A percentile compares a stretch with the other conserved stretches of the same genome.
phyloP scores from a whole-genome alignment of 2,113 vertebrate species.

The Neolamprologus longior region DNA sequence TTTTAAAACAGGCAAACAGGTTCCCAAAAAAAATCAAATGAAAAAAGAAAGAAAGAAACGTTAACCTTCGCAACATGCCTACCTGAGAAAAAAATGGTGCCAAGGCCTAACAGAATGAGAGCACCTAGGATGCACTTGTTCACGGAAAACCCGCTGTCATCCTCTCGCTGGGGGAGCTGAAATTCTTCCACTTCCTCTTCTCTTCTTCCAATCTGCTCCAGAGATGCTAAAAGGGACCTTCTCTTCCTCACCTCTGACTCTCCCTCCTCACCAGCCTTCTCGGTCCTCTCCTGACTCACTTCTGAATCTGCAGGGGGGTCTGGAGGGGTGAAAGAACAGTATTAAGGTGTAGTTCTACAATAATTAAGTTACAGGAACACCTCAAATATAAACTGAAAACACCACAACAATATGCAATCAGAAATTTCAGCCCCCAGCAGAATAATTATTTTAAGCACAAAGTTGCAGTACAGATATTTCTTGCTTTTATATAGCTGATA shows the following conservation, averaged over 20 bases:
- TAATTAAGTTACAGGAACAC: not conserved
- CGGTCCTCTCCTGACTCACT: not conserved
- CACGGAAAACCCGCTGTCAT: slow-evolving; percentile 61
- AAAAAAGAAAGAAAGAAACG: fast-evolving
- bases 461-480: not conserved
- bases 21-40: not conserved
- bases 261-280: slow-evolving; percentile 14
- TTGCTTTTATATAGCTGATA: not conserved
- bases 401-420: not conserved
- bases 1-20: not conserved
- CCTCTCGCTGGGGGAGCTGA: slow-evolving; percentile 45
- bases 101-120: slow-evolving; percentile 74
- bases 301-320: slow-evolving; percentile 13
- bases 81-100: slow-evolving; percentile 76
- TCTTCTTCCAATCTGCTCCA: slow-evolving; percentile 46
- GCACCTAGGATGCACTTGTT: slow-evolving; percentile 81
- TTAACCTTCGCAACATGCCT: not conserved
- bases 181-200: slow-evolving; percentile 56
- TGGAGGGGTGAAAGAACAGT: not conserved
- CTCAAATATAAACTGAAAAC: not conserved
- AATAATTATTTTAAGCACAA: not conserved
- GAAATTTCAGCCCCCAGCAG: not conserved
- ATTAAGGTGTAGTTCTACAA: not conserved
- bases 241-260: slow-evolving; percentile 56
- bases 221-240: slow-evolving; percentile 49